Base-by-base conservation (phyloP, 2,888 invertebrate genomes). In the Phortica okadai region DNA sequence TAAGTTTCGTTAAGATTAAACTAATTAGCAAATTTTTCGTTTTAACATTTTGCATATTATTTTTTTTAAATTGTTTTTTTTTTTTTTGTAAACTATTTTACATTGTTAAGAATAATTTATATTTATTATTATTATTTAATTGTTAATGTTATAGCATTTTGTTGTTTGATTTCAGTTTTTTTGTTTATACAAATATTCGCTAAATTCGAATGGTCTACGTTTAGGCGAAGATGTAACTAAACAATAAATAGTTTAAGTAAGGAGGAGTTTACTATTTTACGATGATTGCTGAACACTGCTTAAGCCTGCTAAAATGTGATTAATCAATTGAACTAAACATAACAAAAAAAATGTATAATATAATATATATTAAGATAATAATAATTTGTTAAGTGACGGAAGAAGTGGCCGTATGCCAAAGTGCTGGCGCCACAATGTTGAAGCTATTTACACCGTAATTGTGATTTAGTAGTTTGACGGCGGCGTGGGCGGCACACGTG, bases 161-260 rank as follows among this genome's bases (percentile, higher is more conserved):
- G 6, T 44, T 67, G 6, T 44, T 44, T 42, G 11, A 67, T 50
- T 11, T 50, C 33, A 33, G 33, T 33, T 33, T 21, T 33, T 21
- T 33, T 33, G 33, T 50, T 50, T 50, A 50, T 14, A 50, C 50
- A 50, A 67, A 16, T 67, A 67, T 67, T 67, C n/a, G 16, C 67
- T 67, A 67, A 67, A 67, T 67, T 67, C 67, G 67, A 67, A 67
- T 67, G 44, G 42, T n/a, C 16, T 42, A 44, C 42, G n/a, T n/a
- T 14, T 41, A 67, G 7, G 44, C 14, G 16, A 67, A 7, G 8
- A 67, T 50, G 50, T 50, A 14, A 67, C 67, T 67, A 67, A 67
- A 33, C 14, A 67, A 44, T 44, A 44, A 44, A 67, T 16, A 67
- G 41, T 64, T n/a, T 56, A 56, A 56, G 56, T 56, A 56, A 33